Evolutionary conservation across 92 coral and sea anemone species (phyloP).

Genomic region (Parazoanthus swiftii): DNA sequence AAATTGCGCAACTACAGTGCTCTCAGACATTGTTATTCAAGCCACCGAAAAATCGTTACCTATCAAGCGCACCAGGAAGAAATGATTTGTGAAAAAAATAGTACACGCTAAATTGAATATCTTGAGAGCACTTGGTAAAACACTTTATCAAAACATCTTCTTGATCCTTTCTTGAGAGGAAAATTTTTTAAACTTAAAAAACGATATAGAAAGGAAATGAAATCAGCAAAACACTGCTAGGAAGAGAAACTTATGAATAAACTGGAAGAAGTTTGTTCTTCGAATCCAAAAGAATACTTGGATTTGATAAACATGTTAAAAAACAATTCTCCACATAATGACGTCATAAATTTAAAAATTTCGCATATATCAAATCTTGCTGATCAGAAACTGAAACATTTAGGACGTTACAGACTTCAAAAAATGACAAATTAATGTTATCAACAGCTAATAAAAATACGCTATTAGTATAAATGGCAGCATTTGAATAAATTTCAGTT

Average conservation of each 20-base stretch:
- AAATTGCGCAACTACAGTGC: not conserved
- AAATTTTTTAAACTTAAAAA: too few species aligned
- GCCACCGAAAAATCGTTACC: not conserved
- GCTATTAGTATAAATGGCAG: too few species aligned
- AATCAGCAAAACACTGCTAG: not conserved
- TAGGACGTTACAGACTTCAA: too few species aligned
- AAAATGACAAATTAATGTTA: too few species aligned
- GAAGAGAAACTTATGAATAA: not conserved
- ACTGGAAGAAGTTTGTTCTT: not conserved
- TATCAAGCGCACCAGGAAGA: not conserved
- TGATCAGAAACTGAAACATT: too few species aligned
- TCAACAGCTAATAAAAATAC: too few species aligned
- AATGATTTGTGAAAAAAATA: not conserved
- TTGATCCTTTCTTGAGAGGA: not conserved
- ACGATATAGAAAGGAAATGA: not conserved
- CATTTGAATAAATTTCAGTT: too few species aligned
- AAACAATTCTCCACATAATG: not conserved
- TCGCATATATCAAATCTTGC: too few species aligned
- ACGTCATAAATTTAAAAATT: too few species aligned
- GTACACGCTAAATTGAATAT: not conserved
- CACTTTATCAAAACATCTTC: not conserved
- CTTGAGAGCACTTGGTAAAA: not conserved
- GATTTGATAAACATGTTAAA: not conserved
- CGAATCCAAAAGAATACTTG: conserved; percentile 2
- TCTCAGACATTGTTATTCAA: not conserved